Conservation (phyloP, 2,113 vertebrate genomes). For the Oxyruncus cristatus region DNA sequence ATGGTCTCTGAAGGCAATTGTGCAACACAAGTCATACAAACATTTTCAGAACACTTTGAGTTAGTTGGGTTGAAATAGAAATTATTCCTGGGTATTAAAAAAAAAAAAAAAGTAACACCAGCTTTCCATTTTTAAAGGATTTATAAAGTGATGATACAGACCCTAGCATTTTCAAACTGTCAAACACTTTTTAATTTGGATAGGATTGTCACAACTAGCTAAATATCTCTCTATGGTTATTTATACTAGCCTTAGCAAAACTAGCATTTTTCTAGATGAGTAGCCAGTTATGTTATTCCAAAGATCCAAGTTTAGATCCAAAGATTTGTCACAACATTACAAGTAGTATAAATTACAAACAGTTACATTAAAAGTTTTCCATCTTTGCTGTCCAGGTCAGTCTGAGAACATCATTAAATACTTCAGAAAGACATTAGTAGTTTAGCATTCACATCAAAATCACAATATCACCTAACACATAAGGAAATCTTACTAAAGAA, state of each 20-base stretch:
- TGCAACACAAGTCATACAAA: neutral
- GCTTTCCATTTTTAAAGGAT: neutral
- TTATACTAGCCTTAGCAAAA: neutral
- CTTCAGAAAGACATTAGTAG: neutral
- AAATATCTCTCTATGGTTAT: neutral
- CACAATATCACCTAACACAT: accelerated
- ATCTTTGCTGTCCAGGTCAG: neutral
- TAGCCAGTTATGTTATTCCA: neutral
- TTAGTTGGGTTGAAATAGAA: neutral
- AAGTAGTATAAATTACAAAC: neutral
- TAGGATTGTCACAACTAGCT: neutral
- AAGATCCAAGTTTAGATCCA: neutral
- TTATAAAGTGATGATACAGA: neutral
- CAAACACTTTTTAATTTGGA: neutral
- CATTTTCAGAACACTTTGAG: neutral
- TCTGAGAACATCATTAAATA: neutral
- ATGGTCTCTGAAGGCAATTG: neutral
- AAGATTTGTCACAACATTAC: neutral
- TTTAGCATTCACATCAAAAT: neutral
- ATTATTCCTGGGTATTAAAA: neutral
- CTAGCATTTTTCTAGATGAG: neutral
- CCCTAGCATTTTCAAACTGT: neutral
- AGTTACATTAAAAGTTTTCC: neutral
- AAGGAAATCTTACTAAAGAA: neutral
- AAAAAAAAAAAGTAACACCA: neutral